These are phyloP conservation scores for Trachelus troglodyta DNA, from an alignment of 2,888 invertebrate genomes.

Conservation along the genomic window DNA sequence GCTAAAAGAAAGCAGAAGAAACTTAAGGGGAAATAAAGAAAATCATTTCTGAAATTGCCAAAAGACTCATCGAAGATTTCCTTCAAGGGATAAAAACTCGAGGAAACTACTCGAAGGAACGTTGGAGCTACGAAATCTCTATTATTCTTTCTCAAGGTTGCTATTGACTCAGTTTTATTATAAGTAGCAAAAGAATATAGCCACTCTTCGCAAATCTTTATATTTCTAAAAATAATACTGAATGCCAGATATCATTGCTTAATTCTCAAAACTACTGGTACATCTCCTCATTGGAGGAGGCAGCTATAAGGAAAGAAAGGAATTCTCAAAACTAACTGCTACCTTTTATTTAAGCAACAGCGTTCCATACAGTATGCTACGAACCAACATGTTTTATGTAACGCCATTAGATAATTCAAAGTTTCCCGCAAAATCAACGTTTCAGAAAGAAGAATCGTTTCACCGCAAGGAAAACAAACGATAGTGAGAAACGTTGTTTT, in stretches of 20 bases:
- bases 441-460: constrained; percentile 1
- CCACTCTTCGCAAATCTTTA: not conserved
- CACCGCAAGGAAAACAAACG: not conserved
- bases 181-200: not conserved
- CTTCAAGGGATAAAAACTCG: not conserved
- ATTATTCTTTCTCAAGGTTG: not conserved
- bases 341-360: not conserved
- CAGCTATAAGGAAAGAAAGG: too few relatives aligned
- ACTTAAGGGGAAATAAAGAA: not conserved
- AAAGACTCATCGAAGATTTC: not conserved
- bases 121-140: not conserved
- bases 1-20: constrained; percentile 2
- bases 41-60: not conserved
- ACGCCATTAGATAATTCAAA: not conserved
- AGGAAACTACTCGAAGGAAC: not conserved
- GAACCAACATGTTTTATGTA: not conserved
- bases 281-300: too few relatives aligned
- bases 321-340: not conserved
- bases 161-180: not conserved
- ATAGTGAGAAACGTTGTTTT: not conserved
- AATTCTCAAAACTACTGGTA: not conserved
- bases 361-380: not conserved
- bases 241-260: not conserved
- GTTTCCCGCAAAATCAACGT: not conserved
- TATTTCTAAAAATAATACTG: not conserved